Base-by-base conservation (phyloP, 2,113 vertebrate genomes). In the Prunella fulvescens region DNA sequence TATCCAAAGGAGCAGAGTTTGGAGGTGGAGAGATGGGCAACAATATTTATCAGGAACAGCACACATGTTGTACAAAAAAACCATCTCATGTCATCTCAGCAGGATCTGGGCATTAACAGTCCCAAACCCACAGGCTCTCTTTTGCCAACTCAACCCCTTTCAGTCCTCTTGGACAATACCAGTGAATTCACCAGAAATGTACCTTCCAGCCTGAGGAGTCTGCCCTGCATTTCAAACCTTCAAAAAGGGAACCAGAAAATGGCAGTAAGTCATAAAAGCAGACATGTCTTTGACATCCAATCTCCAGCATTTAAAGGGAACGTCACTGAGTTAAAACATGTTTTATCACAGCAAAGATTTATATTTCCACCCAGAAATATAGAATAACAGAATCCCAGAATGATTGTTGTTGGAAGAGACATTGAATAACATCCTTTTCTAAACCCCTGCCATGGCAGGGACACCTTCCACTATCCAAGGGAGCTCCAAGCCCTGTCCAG, bases 401-500 rank as follows among this genome's bases (percentile, higher is more conserved):
- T 61, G 33, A 22, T 6, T 53, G 7, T 10, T 31, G 28, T 83
- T 61, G 39, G 37, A 61, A 51, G 16, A 23, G 19, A 71, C 31
- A 10, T 60, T 29, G 37, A 82, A 29, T 29, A 24, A 9, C 2
- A 71, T 35, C 16, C 15, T 19, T 35, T 71, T 61, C 20, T 35
- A 71, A 81, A 40, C 3, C 7, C 53, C 19, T 42, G 35, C 19
- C 44, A 60, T 2, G 9, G 29, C 37, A 66, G 33, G 12, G 33
- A 45, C 40, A 56, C 5, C 7, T 37, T 2, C 26, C n/a, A 31
- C 33, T 15, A 0, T 2, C 10, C 39, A 28, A 62, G 17, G 39
- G 0, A 33, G 42, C 24, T 74, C 7, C 70, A 5, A 64, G 12
- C 22, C n/a, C 3, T 1, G 0, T 15, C 28, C 40, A 47, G 0